Conservation (phyloP, 2,888 invertebrate genomes). For the Scotopteryx bipunctaria region DNA sequence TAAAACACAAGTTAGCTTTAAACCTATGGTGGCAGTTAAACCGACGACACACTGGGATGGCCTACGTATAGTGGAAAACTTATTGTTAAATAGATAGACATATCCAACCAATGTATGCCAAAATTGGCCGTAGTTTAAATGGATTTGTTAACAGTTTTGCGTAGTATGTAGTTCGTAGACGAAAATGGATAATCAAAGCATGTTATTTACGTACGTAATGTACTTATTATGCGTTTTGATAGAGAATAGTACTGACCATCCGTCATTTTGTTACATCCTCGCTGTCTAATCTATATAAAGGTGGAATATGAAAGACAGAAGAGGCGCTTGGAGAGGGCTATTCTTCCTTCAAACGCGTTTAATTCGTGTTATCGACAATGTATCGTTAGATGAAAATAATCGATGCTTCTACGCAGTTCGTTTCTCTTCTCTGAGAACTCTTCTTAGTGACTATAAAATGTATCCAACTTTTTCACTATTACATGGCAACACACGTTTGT, state of each 20-base stretch:
- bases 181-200: conserved; percentile 58
- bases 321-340: background rate
- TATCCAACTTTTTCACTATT: conserved; percentile 73
- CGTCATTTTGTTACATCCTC: conserved; percentile 1
- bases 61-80: conserved; percentile 72
- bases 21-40: conserved; percentile 47
- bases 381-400: conserved; percentile 71
- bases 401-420: conserved; percentile 68
- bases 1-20: conserved; percentile 59
- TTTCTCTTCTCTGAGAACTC: conserved; percentile 54
- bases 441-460: conserved; percentile 60
- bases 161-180: conserved; percentile 75
- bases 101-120: conserved; percentile 65
- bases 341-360: conserved; percentile 15
- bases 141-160: conserved; percentile 74
- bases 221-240: conserved; percentile 54
- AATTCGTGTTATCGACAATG: conserved; percentile 72
- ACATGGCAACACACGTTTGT: conserved; percentile 63
- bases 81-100: conserved; percentile 64
- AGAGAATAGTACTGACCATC: conserved; percentile 3
- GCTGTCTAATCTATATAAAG: conserved; percentile 11
- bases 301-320: background rate
- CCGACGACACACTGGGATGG: conserved; percentile 48
- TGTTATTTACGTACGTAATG: conserved; percentile 70
- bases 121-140: conserved; percentile 67